Conservation (phyloP, 2,797 vertebrate genomes). For the Coracias cyanogaster region DNA sequence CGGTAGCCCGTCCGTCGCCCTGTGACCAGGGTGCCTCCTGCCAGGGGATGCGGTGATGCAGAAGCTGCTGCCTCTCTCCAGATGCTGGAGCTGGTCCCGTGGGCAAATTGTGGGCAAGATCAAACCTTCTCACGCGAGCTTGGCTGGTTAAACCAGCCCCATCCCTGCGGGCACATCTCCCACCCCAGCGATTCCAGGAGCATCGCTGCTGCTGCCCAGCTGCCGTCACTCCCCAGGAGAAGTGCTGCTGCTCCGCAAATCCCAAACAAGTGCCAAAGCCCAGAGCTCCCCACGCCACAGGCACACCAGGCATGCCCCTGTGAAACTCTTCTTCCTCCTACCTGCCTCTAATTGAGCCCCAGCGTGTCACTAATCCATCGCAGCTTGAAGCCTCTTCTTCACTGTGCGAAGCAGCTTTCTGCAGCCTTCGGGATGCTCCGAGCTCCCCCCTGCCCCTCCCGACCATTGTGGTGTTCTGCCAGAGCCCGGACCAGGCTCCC, state of each 20-base stretch:
- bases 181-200: not conserved
- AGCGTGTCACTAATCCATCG: rapidly evolving
- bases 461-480: rapidly evolving
- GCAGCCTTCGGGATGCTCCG: rapidly evolving
- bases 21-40: not conserved
- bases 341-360: not conserved
- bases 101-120: not conserved
- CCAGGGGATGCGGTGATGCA: not conserved
- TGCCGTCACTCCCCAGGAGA: rapidly evolving
- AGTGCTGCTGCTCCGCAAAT: not conserved
- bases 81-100: rapidly evolving
- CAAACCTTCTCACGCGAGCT: not conserved
- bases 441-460: rapidly evolving
- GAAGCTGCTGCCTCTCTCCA: not conserved
- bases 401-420: not conserved
- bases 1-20: not conserved
- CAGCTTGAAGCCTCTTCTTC: not conserved
- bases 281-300: rapidly evolving
- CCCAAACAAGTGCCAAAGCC: not conserved
- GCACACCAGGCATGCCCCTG: not conserved
- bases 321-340: not conserved
- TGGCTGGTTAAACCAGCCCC: too few species aligned
- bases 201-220: not conserved
- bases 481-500: not conserved
- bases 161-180: not conserved